Evolutionary conservation across 2,113 vertebrate species (phyloP).

Genomic region (Thamnophis sirtalis): DNA sequence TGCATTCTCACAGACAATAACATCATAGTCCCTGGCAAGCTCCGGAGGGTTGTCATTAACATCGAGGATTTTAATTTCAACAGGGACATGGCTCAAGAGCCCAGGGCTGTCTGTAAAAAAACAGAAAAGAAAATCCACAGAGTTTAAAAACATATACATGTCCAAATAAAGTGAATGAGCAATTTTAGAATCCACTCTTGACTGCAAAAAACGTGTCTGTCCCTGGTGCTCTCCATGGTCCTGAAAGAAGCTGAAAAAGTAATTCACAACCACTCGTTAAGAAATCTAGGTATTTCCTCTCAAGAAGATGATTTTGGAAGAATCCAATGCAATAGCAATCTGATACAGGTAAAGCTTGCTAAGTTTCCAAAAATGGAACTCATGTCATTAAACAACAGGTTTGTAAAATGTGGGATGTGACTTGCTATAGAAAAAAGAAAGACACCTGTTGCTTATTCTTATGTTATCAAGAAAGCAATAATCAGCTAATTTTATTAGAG

Average conservation of each 20-base stretch:
- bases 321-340: not conserved
- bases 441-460: conserved; percentile 14
- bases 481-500: conserved; percentile 33
- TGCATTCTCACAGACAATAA: conserved; percentile 91
- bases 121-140: conserved; percentile 22
- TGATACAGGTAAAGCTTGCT: conserved; percentile 33
- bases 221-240: not conserved
- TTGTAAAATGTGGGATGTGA: conserved; percentile 40
- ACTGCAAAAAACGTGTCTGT: not conserved
- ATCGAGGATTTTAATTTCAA: conserved; percentile 89
- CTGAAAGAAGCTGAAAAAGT: not conserved
- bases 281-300: conserved; percentile 1
- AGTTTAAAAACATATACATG: not conserved
- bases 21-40: conserved; percentile 82
- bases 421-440: conserved; percentile 29
- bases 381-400: conserved; percentile 30
- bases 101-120: conserved; percentile 82
- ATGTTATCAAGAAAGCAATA: not conserved
- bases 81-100: conserved; percentile 81
- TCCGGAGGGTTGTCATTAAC: conserved; percentile 92
- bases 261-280: conserved; percentile 18
- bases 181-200: conserved; percentile 2
- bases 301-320: not conserved
- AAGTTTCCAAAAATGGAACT: conserved; percentile 36
- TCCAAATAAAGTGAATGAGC: conserved; percentile 34